A percentile compares a stretch with the other conserved stretches of the same genome.
phyloP scores from a whole-genome alignment of 2,113 vertebrate genomes.

The Columba livia region DNA sequence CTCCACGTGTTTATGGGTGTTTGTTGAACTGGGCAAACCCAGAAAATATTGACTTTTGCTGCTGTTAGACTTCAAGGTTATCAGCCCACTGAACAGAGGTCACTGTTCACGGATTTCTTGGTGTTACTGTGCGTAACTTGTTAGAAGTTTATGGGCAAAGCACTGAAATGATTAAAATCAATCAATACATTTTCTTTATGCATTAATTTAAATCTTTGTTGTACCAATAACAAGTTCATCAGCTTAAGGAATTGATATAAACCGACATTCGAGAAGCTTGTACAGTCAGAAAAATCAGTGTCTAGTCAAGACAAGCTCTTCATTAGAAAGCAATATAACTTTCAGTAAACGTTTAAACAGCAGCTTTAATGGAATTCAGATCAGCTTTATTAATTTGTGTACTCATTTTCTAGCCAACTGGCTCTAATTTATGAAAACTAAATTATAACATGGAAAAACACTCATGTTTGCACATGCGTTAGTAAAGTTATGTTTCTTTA shows the following conservation, averaged over 20 bases:
- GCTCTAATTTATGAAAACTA: background rate
- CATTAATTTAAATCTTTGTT: background rate
- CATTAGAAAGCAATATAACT: background rate
- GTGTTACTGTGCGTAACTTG: background rate
- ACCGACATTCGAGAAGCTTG: background rate
- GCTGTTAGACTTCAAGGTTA: background rate
- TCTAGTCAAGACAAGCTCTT: constrained; percentile 21
- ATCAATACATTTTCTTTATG: background rate
- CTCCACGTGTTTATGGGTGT: background rate
- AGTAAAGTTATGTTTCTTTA: background rate
- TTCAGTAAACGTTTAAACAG: background rate
- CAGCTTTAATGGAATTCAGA: background rate
- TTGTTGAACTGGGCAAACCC: background rate
- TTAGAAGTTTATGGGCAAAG: background rate
- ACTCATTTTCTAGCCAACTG: background rate
- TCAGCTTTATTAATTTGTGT: background rate
- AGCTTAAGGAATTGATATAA: background rate
- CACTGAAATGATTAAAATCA: background rate
- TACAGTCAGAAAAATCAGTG: background rate
- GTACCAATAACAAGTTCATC: background rate
- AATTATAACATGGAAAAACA: background rate
- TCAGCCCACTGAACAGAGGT: background rate
- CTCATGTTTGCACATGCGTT: background rate
- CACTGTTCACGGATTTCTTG: background rate
- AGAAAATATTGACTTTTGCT: constrained; percentile 14